Percentiles rank a stretch among this genome's conserved stretches.
These are phyloP conservation scores for Drosophila oshimai DNA, from an alignment of 1,140 invertebrate species.

Conservation along the genomic window DNA sequence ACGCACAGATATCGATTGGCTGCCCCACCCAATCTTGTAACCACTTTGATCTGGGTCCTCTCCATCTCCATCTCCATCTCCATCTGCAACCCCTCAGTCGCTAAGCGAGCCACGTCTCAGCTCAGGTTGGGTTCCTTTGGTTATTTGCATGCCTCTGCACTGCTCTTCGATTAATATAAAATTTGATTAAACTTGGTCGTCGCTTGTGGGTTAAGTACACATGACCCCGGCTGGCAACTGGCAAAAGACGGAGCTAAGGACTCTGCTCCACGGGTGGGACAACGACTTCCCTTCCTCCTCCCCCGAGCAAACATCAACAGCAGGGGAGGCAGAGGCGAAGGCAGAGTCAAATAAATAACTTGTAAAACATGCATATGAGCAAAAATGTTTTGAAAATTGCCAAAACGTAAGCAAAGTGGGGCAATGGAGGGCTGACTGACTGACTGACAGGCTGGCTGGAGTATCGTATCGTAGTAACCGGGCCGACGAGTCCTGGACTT, in stretches of 20 bases:
- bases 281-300: no score
- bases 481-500: no score
- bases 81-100: not conserved
- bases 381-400: slow-evolving; percentile 80
- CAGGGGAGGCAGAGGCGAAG: no score
- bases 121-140: slow-evolving; percentile 49
- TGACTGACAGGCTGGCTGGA: not conserved
- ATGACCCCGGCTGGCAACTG: slow-evolving; percentile 55
- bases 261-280: slow-evolving; percentile 28
- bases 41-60: slow-evolving; percentile 34
- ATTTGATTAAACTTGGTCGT: slow-evolving; percentile 77
- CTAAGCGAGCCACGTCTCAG: slow-evolving; percentile 36
- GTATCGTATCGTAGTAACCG: slow-evolving; percentile 65
- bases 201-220: slow-evolving; percentile 75
- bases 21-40: slow-evolving; percentile 11
- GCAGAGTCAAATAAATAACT: slow-evolving; percentile 79
- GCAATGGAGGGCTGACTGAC: not conserved
- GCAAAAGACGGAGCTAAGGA: slow-evolving; percentile 46
- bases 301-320: slow-evolving; percentile 9
- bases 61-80: not conserved
- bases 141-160: slow-evolving; percentile 79
- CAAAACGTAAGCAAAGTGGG: slow-evolving; percentile 43
- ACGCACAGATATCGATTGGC: slow-evolving; percentile 45
- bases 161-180: slow-evolving; percentile 80
- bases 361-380: slow-evolving; percentile 81